Conservation (phyloP, 2,888 invertebrate genomes). For the Tachina lurida region DNA sequence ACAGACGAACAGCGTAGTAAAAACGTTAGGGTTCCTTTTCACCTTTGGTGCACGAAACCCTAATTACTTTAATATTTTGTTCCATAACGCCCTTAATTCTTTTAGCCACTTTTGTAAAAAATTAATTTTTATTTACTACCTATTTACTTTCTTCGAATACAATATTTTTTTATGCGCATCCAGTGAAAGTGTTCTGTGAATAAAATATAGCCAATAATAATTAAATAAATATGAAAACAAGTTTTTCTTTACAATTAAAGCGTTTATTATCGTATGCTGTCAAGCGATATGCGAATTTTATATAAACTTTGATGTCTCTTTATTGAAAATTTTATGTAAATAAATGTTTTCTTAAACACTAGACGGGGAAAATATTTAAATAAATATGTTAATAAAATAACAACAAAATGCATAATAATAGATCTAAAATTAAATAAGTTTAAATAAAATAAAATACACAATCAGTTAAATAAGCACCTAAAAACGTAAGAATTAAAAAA, state of each 20-base stretch:
- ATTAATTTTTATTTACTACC: too few relatives aligned
- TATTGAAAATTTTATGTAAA: background rate
- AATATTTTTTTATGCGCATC: too few relatives aligned
- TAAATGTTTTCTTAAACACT: slow-evolving; percentile 25
- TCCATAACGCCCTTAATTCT: too few relatives aligned
- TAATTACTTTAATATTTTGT: too few relatives aligned
- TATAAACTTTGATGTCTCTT: slow-evolving; percentile 29
- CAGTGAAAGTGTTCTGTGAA: too few relatives aligned
- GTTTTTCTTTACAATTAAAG: slow-evolving; percentile 54
- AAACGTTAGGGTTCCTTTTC: too few relatives aligned
- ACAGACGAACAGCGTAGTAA: too few relatives aligned
- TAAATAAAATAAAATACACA: slow-evolving; percentile 31
- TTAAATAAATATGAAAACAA: background rate
- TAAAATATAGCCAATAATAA: too few relatives aligned
- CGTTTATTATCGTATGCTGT: slow-evolving; percentile 61
- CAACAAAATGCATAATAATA: slow-evolving; percentile 10
- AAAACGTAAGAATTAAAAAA: slow-evolving; percentile 30
- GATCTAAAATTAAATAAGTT: background rate
- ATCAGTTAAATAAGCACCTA: slow-evolving; percentile 41
- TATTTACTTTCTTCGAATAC: too few relatives aligned
- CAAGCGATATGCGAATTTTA: slow-evolving; percentile 64
- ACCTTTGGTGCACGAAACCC: too few relatives aligned
- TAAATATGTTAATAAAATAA: slow-evolving; percentile 35
- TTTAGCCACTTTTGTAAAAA: too few relatives aligned
- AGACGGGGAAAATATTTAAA: slow-evolving; percentile 18